Evolutionary conservation across 2,888 invertebrate species (phyloP).

Genomic region (Drosophila recens): DNA sequence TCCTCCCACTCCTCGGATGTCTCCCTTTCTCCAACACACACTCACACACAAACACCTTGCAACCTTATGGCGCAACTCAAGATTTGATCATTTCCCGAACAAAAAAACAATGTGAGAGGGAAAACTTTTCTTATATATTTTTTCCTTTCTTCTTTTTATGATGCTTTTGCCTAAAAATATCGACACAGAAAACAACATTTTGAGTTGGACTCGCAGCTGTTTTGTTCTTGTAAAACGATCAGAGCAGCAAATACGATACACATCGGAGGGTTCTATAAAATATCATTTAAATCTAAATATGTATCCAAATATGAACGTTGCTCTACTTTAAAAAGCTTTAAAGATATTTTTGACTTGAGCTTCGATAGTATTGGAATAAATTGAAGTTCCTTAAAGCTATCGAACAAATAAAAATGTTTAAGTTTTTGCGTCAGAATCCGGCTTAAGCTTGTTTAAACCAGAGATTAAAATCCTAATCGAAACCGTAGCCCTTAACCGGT

Average conservation of each 20-base stretch:
- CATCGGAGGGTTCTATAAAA: conserved; percentile 8
- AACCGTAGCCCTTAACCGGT: too few species aligned
- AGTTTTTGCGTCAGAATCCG: too few species aligned
- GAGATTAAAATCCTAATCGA: too few species aligned
- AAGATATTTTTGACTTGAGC: not conserved
- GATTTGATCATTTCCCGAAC: conserved; percentile 40
- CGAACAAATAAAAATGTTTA: not conserved
- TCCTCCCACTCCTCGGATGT: not conserved
- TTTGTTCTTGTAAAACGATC: conserved; percentile 10
- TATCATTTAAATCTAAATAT: not conserved
- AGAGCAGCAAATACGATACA: conserved; percentile 27
- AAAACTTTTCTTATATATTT: conserved; percentile 30
- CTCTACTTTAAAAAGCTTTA: not conserved
- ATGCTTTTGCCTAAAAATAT: conserved; percentile 73
- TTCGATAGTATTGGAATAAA: not conserved
- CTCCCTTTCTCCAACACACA: not conserved
- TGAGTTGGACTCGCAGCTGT: conserved; percentile 69
- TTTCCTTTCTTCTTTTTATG: conserved; percentile 42
- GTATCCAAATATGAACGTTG: not conserved
- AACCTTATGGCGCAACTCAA: conserved; percentile 50
- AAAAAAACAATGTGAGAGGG: conserved; percentile 11
- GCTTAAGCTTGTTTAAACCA: not conserved
- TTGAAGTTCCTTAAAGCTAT: not conserved
- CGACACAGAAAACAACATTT: conserved; percentile 38
- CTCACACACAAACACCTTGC: conserved; percentile 39